Conservation (phyloP, 2,113 vertebrate species). For the Oreocharis arfaki region DNA sequence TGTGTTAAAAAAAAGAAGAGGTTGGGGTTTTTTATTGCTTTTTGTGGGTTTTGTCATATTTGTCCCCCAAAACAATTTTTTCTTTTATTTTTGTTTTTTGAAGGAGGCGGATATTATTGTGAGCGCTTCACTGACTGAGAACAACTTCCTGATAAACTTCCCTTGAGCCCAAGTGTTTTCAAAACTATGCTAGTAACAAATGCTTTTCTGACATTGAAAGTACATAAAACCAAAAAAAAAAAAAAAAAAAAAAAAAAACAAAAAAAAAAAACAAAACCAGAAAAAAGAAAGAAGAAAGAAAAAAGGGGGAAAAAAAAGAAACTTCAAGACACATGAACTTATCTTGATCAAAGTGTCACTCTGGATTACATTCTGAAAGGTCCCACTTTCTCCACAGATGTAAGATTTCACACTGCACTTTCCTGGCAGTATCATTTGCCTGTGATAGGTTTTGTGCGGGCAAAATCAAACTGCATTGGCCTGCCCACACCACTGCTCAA, state of each 20-base stretch:
- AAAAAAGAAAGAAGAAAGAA: too few relatives aligned
- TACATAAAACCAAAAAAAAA: neutral
- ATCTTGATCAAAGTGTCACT: neutral
- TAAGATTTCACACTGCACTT: neutral
- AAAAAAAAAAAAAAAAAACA: neutral
- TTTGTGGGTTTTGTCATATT: neutral
- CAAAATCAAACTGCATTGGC: neutral
- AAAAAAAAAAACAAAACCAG: neutral
- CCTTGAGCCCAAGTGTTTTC: neutral
- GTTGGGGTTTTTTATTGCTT: neutral
- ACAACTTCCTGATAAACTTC: neutral
- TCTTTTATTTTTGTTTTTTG: neutral
- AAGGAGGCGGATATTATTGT: neutral
- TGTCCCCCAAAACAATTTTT: fast-evolving
- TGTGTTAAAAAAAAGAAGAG: neutral
- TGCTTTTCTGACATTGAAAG: neutral
- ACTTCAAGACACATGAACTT: neutral
- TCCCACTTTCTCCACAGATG: neutral
- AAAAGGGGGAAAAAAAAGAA: too few relatives aligned
- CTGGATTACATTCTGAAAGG: neutral
- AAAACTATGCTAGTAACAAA: neutral
- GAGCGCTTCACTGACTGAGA: neutral
- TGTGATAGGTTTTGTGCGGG: neutral
- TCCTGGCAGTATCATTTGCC: neutral
- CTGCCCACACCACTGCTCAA: neutral